phyloP scores from a whole-genome alignment of 1,140 invertebrate species.

The Pararge aegeria region DNA sequence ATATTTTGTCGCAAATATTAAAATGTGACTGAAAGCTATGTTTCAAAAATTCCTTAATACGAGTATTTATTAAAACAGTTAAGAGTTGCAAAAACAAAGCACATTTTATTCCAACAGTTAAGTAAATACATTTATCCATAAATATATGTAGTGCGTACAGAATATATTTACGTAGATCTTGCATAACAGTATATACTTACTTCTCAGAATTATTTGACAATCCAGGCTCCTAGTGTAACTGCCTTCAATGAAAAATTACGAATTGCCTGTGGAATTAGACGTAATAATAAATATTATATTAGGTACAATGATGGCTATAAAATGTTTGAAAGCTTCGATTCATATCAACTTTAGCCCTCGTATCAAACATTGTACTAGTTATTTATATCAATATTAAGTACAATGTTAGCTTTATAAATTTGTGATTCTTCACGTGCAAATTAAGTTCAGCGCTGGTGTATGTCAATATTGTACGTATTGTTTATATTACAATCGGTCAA shows the following conservation, averaged over 20 bases:
- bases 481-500: no score
- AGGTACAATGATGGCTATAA: constrained; percentile 31
- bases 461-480: no score
- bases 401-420: no score
- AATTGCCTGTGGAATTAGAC: constrained; percentile 29
- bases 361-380: no score
- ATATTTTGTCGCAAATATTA: no score
- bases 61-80: neutral
- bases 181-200: constrained; percentile 27
- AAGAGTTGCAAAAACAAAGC: constrained; percentile 21
- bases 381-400: no score
- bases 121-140: constrained; percentile 22
- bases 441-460: no score
- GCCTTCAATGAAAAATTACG: constrained; percentile 12
- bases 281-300: constrained; percentile 14
- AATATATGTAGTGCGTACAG: constrained; percentile 28
- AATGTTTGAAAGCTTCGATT: no score
- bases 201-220: constrained; percentile 13
- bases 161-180: constrained; percentile 32
- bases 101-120: constrained; percentile 17
- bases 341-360: no score
- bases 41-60: no score
- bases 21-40: no score
- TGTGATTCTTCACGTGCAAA: no score
- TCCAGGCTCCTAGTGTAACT: constrained; percentile 19